Percentiles rank a stretch among this genome's conserved stretches.
Conservation (phyloP, 2,888 invertebrate genomes). For the Hofmannophila pseudospretella region DNA sequence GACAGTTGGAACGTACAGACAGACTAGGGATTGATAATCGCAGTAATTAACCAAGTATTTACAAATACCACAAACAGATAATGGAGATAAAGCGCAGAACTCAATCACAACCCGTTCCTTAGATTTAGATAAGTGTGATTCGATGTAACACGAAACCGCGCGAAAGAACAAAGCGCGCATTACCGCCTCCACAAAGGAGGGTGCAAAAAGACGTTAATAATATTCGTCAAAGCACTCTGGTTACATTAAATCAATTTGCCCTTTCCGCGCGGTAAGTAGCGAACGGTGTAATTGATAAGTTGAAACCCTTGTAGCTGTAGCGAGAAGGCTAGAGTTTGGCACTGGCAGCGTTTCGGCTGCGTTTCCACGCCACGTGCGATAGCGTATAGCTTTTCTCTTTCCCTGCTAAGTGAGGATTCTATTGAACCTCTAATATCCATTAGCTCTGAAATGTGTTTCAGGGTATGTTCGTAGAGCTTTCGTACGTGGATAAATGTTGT, state of each 20-base stretch:
- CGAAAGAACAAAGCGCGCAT: constrained; percentile 73
- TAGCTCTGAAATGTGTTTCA: neutral
- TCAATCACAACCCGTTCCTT: constrained; percentile 23
- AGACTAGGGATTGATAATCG: no score
- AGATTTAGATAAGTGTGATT: constrained; percentile 68
- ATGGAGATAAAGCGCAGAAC: constrained; percentile 2
- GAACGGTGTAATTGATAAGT: constrained; percentile 78
- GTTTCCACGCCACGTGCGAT: constrained; percentile 39
- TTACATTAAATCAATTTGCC: constrained; percentile 79
- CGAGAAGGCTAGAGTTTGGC: constrained; percentile 67
- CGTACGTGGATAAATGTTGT: no score
- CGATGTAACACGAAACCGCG: constrained; percentile 66
- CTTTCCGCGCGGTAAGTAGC: constrained; percentile 78
- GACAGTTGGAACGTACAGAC: no score
- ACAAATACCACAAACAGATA: neutral
- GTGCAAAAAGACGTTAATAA: constrained; percentile 78
- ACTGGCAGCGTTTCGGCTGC: constrained; percentile 36
- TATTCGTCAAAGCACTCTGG: constrained; percentile 79
- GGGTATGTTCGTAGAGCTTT: no score
- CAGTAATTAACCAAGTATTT: no score
- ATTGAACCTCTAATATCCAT: constrained; percentile 1
- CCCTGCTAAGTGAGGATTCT: constrained; percentile 24
- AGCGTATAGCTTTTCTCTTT: constrained; percentile 29
- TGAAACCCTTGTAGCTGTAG: constrained; percentile 76
- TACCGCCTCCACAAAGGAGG: constrained; percentile 59